A percentile compares a stretch with the other conserved stretches of the same genome.
Evolutionary conservation across 2,888 invertebrate species (phyloP).

Genomic region (Balanococcus diminutus): DNA sequence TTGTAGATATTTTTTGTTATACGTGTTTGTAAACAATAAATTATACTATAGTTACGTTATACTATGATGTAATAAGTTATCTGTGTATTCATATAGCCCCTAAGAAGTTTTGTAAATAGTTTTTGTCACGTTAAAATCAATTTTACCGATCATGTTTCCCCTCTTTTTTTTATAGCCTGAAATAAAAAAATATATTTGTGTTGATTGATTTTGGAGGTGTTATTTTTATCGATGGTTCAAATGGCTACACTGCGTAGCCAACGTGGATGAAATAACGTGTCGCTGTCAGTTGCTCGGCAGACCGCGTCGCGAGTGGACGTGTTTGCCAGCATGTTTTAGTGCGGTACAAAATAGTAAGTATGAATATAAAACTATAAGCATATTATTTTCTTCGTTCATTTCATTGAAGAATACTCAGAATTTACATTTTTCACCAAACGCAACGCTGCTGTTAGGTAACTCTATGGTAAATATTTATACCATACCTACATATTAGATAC

Average conservation of each 20-base stretch:
- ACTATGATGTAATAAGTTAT: constrained; percentile 11
- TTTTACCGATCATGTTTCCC: background rate
- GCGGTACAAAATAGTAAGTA: too few species aligned
- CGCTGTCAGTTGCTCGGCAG: background rate
- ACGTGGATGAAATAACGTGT: background rate
- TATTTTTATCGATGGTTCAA: too few species aligned
- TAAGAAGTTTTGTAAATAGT: constrained; percentile 44
- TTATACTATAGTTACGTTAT: background rate
- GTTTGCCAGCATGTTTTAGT: background rate
- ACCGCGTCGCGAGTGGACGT: background rate
- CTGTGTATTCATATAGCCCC: background rate
- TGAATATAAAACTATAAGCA: too few species aligned
- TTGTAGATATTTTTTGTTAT: constrained; percentile 51
- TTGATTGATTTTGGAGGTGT: too few species aligned
- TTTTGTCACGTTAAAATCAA: constrained; percentile 44
- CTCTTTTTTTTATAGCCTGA: background rate
- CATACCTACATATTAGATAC: too few species aligned
- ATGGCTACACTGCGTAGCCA: background rate
- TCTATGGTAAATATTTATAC: too few species aligned
- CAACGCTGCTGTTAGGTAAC: too few species aligned
- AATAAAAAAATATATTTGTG: background rate
- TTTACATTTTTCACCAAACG: too few species aligned
- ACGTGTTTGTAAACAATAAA: constrained; percentile 47
- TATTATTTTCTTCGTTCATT: too few species aligned
- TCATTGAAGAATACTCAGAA: too few species aligned